Base-by-base conservation (phyloP, 2,888 invertebrate species). In the Leuctra nigra region DNA sequence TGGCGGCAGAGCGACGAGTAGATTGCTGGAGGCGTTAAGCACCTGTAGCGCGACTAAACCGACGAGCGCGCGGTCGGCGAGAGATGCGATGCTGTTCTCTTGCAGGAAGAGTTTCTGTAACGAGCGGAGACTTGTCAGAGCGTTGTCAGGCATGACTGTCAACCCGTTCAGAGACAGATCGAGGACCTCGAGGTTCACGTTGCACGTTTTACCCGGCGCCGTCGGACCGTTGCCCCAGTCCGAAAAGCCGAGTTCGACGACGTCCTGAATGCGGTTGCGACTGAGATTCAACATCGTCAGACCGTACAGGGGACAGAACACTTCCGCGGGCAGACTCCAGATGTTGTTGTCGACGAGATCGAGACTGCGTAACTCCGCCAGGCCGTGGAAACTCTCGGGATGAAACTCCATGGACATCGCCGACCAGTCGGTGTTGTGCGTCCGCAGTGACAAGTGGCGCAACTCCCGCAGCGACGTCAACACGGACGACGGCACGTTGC, bases 361-460 rank as follows among this genome's bases (percentile, higher is more conserved):
- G 22, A 70, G 63, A 53, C 64, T 61, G 18, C 68, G 66, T n/a
- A 72, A 62, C 55, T 66, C 66, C 13, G 63, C 59, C 13, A 70
- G 63, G 35, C 66, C 66, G 35, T 63, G 61, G 54, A 72, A 63
- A 63, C 86, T 83, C 66, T 86, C 85, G 39, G 82, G 76, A 66
- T 84, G 82, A 60, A 88, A 76, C 65, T 87, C 86, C 73, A 88
- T 77, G 22, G 84, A 84, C 82, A 86, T 84, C 18, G 85, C 82
- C 13, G 87, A 84, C 87, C 87, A 87, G 67, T 87, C 86, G 24
- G 84, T 83, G 69, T 87, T 88, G 68, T 84, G 85, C 16, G 87
- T 87, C 48, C 85, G 78, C 63, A 91, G 72, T 25, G 82, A 79
- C 53, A 91, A 72, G 61, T 77, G 78, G 53, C 81, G 75, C 23